Conservation (phyloP, 2,113 vertebrate genomes). For the Gnathonemus longibarbis region DNA sequence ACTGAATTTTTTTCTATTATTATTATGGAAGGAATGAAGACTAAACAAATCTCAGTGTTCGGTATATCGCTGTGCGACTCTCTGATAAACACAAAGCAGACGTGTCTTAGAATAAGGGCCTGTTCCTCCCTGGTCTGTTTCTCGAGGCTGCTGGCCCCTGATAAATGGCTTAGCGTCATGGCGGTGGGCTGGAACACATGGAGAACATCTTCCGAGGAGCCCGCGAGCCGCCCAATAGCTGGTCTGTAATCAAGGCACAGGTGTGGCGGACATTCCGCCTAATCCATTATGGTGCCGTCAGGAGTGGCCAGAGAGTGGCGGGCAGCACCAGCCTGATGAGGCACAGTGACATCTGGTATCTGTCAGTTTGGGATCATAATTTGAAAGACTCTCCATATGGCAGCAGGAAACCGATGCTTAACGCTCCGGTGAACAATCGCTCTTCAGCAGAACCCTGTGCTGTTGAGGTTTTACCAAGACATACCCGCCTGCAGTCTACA, state of each 20-base stretch:
- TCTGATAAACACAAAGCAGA: neutral
- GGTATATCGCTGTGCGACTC: neutral
- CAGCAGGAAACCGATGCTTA: neutral
- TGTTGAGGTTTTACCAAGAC: neutral
- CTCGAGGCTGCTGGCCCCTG: neutral
- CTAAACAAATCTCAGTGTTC: neutral
- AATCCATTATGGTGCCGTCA: slow-evolving; percentile 71
- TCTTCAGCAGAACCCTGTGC: neutral
- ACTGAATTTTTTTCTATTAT: neutral
- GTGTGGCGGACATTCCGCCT: slow-evolving; percentile 65
- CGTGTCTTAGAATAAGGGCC: neutral
- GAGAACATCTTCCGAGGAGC: slow-evolving; percentile 46
- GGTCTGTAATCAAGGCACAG: slow-evolving; percentile 71
- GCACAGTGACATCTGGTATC: slow-evolving; percentile 56
- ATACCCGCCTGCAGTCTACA: neutral
- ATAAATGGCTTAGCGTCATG: neutral
- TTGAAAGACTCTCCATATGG: slow-evolving; percentile 39
- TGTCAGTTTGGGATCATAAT: slow-evolving; percentile 67
- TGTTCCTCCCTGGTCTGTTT: neutral
- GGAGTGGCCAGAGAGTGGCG: slow-evolving; percentile 48
- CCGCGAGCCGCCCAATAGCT: slow-evolving; percentile 63
- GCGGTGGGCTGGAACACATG: neutral
- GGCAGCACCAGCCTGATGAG: slow-evolving; percentile 43
- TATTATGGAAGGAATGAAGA: neutral
- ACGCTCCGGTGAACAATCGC: neutral